Conservation (phyloP, 2,797 vertebrate species). For the Cygnus olor region DNA sequence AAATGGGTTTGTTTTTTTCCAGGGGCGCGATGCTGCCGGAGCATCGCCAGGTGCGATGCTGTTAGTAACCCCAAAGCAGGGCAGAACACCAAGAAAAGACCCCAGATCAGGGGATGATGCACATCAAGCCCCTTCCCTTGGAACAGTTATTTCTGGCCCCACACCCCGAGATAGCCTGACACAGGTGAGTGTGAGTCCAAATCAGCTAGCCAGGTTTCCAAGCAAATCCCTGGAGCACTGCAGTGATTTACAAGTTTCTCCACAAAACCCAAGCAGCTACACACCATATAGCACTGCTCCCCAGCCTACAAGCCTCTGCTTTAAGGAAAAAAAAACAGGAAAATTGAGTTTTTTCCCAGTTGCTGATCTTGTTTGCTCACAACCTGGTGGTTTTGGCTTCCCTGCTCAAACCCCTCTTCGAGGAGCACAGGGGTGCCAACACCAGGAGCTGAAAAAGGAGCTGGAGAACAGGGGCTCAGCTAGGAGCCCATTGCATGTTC, state of each 20-base stretch:
- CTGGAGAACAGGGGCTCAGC: not conserved
- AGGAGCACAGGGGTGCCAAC: not conserved
- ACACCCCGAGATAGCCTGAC: not conserved
- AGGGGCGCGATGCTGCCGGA: no score
- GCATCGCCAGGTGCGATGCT: not conserved
- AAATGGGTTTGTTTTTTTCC: not conserved
- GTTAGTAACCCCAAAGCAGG: no score
- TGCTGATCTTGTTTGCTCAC: not conserved
- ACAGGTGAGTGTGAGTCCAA: accelerated
- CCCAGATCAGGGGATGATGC: accelerated
- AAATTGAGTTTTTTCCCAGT: not conserved
- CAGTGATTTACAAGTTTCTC: accelerated
- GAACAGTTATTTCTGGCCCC: accelerated
- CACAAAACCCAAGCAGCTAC: not conserved
- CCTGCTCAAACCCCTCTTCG: not conserved
- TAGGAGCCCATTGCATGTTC: not conserved
- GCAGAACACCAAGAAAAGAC: no score
- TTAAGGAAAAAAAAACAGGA: not conserved
- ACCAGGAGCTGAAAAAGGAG: not conserved
- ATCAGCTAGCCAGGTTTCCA: not conserved
- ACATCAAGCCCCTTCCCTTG: not conserved
- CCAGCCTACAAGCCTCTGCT: not conserved
- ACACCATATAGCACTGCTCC: not conserved
- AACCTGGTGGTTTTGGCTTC: not conserved
- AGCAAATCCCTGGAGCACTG: not conserved